Percentiles rank a stretch among this genome's conserved stretches.
phyloP scores from a whole-genome alignment of 1,140 invertebrate species.

The Hirudo medicinalis region DNA sequence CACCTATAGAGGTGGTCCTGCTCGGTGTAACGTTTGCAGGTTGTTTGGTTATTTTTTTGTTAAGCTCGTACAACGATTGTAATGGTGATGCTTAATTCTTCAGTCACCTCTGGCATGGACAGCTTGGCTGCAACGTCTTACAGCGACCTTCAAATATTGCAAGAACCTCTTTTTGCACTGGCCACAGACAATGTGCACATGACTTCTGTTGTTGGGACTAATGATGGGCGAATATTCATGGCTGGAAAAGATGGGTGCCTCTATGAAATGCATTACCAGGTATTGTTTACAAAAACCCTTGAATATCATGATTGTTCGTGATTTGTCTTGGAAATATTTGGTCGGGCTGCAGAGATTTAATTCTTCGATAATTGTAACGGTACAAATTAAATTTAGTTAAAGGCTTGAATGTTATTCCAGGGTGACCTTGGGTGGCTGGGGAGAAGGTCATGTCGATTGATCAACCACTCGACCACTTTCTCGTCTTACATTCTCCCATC shows the following conservation, averaged over 20 bases:
- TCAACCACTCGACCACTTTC: constrained; percentile 78
- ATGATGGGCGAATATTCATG: constrained; percentile 78
- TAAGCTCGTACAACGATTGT: not conserved
- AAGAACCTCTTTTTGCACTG: constrained; percentile 80
- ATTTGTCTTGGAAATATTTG: too few species aligned
- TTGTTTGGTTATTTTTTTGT: not conserved
- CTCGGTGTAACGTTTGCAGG: constrained; percentile 59
- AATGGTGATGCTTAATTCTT: not conserved
- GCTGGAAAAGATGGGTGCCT: constrained; percentile 84
- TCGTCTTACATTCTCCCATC: constrained; percentile 77
- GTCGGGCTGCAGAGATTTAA: too few species aligned
- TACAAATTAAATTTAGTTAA: too few species aligned
- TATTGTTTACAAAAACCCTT: constrained; percentile 36
- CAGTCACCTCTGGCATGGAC: not conserved
- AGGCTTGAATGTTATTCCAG: constrained; percentile 27
- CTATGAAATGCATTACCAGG: constrained; percentile 89
- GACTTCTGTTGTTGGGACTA: constrained; percentile 64
- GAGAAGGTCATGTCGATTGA: constrained; percentile 72
- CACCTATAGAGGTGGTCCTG: constrained; percentile 80
- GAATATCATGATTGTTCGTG: constrained; percentile 1
- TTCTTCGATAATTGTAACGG: too few species aligned
- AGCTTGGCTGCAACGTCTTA: not conserved
- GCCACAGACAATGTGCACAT: constrained; percentile 81
- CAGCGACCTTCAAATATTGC: constrained; percentile 78
- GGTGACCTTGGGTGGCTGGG: constrained; percentile 72